These are phyloP conservation scores for Amphiura filiformis DNA, from an alignment of 35 echinoderm and acorn worm species.

Conservation along the genomic window DNA sequence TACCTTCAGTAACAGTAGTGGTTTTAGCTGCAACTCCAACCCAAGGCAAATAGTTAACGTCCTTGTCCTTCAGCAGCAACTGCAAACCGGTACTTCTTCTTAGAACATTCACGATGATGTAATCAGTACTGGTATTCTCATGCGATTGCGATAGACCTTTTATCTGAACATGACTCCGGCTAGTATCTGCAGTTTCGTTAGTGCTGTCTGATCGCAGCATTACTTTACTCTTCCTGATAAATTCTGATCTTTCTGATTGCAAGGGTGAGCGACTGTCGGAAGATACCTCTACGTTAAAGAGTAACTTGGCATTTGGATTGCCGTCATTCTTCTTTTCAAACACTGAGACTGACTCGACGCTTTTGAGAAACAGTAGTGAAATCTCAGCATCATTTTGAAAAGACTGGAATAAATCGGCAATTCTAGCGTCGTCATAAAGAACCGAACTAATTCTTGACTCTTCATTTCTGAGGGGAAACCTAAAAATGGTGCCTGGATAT, in stretches of 20 bases:
- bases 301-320: too few relatives aligned
- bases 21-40: too few relatives aligned
- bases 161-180: too few relatives aligned
- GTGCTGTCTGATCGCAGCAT: slow-evolving; percentile 5
- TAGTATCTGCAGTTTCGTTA: neutral
- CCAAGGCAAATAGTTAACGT: too few relatives aligned
- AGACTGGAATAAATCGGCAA: slow-evolving; percentile 1
- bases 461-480: slow-evolving; percentile 5
- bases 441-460: neutral
- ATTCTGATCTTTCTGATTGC: neutral
- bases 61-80: too few relatives aligned
- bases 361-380: slow-evolving; percentile 28
- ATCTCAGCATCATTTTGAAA: slow-evolving; percentile 24
- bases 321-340: neutral
- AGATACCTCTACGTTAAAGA: neutral
- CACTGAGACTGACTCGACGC: neutral
- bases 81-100: too few relatives aligned
- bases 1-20: slow-evolving; percentile 2
- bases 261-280: neutral
- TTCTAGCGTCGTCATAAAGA: neutral
- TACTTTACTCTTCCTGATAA: neutral
- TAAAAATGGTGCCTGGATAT: slow-evolving; percentile 22
- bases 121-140: too few relatives aligned
- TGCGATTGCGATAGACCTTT: too few relatives aligned
- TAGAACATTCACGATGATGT: too few relatives aligned